Evolutionary conservation across 2,797 vertebrate genomes (phyloP).

Genomic region (Loris lydekkerianus): DNA sequence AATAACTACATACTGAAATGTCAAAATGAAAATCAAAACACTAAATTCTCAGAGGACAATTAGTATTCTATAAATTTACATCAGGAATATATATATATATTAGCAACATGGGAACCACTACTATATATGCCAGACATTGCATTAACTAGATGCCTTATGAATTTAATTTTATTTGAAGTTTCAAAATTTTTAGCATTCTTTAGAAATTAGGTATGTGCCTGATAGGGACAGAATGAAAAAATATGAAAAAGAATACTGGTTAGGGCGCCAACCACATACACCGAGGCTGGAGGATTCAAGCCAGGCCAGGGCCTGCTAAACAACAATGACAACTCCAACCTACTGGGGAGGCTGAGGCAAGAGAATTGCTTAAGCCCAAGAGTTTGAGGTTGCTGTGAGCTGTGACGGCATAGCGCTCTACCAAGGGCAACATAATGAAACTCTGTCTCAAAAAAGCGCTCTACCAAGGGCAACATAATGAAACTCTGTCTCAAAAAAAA

Average conservation of each 20-base stretch:
- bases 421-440: too few species aligned
- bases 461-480: too few species aligned
- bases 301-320: too few species aligned
- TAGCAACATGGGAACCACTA: neutral
- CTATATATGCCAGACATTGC: neutral
- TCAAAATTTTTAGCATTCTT: neutral
- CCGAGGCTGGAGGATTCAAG: too few species aligned
- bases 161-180: constrained; percentile 3
- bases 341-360: too few species aligned
- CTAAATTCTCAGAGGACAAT: neutral
- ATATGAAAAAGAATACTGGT: neutral
- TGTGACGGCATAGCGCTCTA: too few species aligned
- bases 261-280: too few species aligned
- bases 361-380: too few species aligned
- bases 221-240: neutral
- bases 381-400: too few species aligned
- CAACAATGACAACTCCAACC: too few species aligned
- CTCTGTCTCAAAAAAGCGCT: too few species aligned
- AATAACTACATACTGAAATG: neutral
- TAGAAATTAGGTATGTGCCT: constrained; percentile 4
- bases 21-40: constrained; percentile 47
- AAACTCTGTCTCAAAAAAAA: too few species aligned
- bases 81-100: neutral
- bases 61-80: constrained; percentile 28
- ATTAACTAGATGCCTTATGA: constrained; percentile 36